A percentile compares a stretch with the other conserved stretches of the same genome.
phyloP scores from a whole-genome alignment of 37 sponge, comb jelly and placozoan species.

The Spongilla lacustris region DNA sequence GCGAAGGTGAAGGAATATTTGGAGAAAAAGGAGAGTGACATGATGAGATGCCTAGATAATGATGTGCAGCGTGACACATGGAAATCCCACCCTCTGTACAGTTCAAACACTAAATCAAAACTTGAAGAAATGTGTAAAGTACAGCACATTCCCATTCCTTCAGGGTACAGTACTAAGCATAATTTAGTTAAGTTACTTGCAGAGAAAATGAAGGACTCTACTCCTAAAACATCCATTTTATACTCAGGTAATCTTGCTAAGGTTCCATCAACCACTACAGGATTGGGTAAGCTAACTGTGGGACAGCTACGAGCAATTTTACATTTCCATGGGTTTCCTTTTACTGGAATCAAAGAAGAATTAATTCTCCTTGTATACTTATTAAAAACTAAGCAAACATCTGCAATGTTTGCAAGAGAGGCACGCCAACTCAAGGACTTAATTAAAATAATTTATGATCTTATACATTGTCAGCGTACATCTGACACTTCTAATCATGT shows the following conservation, averaged over 20 bases:
- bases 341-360: too few relatives aligned
- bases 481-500: background rate
- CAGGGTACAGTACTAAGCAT: background rate
- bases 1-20: background rate
- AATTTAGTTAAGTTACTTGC: background rate
- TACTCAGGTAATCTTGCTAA: too few relatives aligned
- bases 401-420: too few relatives aligned
- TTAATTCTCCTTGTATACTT: too few relatives aligned
- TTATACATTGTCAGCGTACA: too few relatives aligned
- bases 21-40: background rate
- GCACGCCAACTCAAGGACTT: too few relatives aligned
- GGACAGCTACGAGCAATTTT: too few relatives aligned
- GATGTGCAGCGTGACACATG: slow-evolving; percentile 4
- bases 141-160: slow-evolving; percentile 4
- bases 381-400: too few relatives aligned
- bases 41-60: background rate
- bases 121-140: background rate
- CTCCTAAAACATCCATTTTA: background rate
- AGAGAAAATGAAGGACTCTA: background rate
- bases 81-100: slow-evolving; percentile 10
- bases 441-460: too few relatives aligned
- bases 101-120: background rate
- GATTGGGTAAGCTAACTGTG: too few relatives aligned
- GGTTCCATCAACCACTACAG: too few relatives aligned
- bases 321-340: too few relatives aligned